Evolutionary conservation across 1,140 invertebrate genomes (phyloP), one percentile per base, ranked within the genome.

Genomic region (Aphaenogaster ashmeadi): DNA sequence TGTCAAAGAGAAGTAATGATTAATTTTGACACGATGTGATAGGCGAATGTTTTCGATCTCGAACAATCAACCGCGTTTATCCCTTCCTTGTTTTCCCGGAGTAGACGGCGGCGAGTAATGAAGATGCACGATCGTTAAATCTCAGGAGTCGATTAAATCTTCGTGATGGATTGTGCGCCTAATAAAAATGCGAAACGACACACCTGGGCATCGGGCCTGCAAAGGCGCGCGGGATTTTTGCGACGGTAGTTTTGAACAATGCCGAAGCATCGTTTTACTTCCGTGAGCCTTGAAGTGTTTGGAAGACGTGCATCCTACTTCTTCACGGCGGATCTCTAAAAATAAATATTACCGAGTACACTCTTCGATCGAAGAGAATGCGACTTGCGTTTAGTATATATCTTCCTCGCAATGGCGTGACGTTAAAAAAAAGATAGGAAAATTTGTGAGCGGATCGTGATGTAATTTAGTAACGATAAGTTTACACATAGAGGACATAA

Each of bases 271-370:
- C 62, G 13, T 18, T 80, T 27, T 54, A 67, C 33, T 67, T 54
- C 78, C 78, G 62, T 62, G 78, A 81, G 47, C 78, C 78, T 81
- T 81, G 78, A 81, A 18, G 8, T 52, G 47, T 54, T 81, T 36
- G 62, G 33, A 52, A 67, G 27, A 67, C 33, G 47, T 50, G 47
- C 47, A 36, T 67, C 36, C 47, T 69, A 56, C 15, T 54, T 52
- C 13, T 21, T 21, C 47, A 47, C 36, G 33, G 27, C 27, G 33
- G 62, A n/a, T 36, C 27, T 66, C 64, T 54, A 54, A 81, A 81
- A 81, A 81, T 81, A 81, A 81, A 81, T 41, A 18, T 27, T 56
- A 41, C 62, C 62, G 62, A 44, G 44, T 50, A 58, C 7, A 11
- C 18, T n/a, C 27, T 47, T 60, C 5, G 33, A 74, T 33, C 27